Base-by-base conservation (phyloP, 2,797 vertebrate species). In the Squalus acanthias region DNA sequence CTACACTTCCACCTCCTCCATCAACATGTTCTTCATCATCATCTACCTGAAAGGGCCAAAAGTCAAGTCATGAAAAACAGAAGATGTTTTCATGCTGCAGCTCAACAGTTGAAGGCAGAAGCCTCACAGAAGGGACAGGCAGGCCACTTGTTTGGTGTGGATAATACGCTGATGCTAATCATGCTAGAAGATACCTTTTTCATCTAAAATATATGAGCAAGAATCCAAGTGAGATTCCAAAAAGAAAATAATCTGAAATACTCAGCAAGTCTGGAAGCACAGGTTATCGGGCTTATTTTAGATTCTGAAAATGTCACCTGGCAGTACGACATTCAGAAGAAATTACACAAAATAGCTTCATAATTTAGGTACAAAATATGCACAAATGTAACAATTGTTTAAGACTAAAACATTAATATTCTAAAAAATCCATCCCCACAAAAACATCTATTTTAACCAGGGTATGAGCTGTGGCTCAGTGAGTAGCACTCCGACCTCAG, bases 21-120 rank as follows among this genome's bases (percentile, higher is more conserved):
- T 99, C 98, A 96, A 97, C 97, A 22, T 33, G 70, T 87, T 99
- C 98, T 93, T 99, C 98, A 60, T 99, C 99, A 97, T 99, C 99
- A 85, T 99, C 99, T 60, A 96, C 97, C 99, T 99, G 97, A 70
- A 97, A 96, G 67, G 57, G 20, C 29, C 91, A 69, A 67, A 53
- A 22, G 88, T 91, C 26, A 91, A 87, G 24, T 2, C 46, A 88
- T 88, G 88, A 67, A 22, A n/a, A 39, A 46, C 79, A 50, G 82
- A 39, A 22, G 39, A 8, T 50, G 46, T 50, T 85, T 85, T 50
- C 82, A 85, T 9, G 46, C 46, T 50, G 46, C 17, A 85, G 39
- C 82, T 50, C 17, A 1, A 50, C 15, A 46, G 17, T 6, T 46
- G 1, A 82, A 82, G 17, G 79, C 12, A 10, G 72, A n/a, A 76